A percentile compares a stretch with the other conserved stretches of the same genome.
Evolutionary conservation across 2,113 vertebrate genomes (phyloP).

Genomic region (Callipepla californica): DNA sequence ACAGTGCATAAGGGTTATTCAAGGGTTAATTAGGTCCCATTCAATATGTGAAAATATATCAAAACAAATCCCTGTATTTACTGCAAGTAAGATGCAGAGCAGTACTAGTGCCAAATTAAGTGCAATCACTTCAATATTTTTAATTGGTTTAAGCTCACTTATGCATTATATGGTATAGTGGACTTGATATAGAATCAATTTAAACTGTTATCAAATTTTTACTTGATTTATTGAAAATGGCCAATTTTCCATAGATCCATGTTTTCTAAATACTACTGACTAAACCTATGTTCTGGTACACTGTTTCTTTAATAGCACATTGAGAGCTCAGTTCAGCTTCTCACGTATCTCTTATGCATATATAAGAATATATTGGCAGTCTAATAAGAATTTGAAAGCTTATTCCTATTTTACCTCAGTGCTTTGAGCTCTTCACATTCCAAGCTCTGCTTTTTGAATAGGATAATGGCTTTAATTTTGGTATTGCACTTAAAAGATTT

Average conservation of each 20-base stretch:
- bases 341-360: background rate
- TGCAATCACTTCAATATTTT: background rate
- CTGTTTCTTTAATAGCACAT: background rate
- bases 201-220: background rate
- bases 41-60: background rate
- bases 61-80: background rate
- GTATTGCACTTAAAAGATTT: background rate
- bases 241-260: background rate
- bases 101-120: background rate
- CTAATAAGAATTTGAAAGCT: background rate
- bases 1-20: background rate
- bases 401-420: background rate
- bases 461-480: background rate
- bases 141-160: background rate
- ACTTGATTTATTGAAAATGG: background rate
- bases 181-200: background rate
- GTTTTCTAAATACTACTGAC: background rate
- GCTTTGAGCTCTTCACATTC: background rate
- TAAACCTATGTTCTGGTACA: background rate
- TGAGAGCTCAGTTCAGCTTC: background rate
- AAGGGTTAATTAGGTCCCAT: background rate
- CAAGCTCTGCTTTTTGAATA: background rate
- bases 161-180: background rate
- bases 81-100: background rate
- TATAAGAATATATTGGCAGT: background rate